Conservation (phyloP, 2,113 vertebrate species). For the Eulacestoma nigropectus region DNA sequence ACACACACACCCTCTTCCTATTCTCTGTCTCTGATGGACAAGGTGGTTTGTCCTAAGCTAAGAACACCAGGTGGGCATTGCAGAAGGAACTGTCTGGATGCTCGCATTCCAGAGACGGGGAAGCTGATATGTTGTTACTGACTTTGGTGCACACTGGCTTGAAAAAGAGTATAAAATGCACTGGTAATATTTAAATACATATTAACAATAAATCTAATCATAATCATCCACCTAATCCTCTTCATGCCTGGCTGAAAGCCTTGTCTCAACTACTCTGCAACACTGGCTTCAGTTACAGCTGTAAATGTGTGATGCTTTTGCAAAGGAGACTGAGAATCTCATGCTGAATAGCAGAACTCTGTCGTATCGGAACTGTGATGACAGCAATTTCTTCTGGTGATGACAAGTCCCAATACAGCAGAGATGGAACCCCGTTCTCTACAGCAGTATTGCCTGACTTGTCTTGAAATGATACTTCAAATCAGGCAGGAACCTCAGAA, state of each 20-base stretch:
- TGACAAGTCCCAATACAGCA: neutral
- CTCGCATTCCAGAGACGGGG: neutral
- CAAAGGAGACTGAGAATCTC: neutral
- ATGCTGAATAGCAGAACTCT: neutral
- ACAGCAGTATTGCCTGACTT: neutral
- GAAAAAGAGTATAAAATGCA: neutral
- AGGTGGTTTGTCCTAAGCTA: neutral
- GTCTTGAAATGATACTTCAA: neutral
- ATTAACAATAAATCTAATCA: neutral
- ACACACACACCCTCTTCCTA: neutral
- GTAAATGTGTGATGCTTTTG: neutral
- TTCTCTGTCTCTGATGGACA: neutral
- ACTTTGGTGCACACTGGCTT: neutral
- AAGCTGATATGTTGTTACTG: neutral
- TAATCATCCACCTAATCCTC: neutral
- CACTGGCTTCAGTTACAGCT: neutral
- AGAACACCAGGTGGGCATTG: neutral
- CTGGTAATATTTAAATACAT: neutral
- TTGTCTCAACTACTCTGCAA: neutral
- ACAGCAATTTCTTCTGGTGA: neutral
- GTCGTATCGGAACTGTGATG: neutral
- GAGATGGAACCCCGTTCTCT: neutral
- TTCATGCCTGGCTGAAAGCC: neutral
- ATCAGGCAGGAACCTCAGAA: neutral
- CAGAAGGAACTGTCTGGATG: neutral